Evolutionary conservation across 2,113 vertebrate species (phyloP).

Genomic region (Petroica traversi): DNA sequence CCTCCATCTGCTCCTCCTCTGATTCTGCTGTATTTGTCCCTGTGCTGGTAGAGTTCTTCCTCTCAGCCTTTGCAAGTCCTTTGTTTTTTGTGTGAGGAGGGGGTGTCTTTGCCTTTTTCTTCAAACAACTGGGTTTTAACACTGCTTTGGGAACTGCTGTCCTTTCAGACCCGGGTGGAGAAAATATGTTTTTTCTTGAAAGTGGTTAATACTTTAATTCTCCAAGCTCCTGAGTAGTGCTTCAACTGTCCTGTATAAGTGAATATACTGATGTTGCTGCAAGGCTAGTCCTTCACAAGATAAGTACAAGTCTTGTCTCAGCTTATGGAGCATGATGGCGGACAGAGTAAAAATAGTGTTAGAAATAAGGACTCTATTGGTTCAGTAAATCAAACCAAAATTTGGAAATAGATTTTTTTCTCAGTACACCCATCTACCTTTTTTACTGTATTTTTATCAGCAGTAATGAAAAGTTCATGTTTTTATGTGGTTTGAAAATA

Average conservation of each 20-base stretch:
- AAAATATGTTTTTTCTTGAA: neutral
- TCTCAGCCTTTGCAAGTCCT: neutral
- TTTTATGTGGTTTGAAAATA: neutral
- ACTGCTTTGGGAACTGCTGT: neutral
- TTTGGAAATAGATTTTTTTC: neutral
- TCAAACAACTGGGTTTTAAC: neutral
- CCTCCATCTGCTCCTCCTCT: neutral
- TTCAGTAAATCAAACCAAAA: neutral
- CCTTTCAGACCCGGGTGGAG: neutral
- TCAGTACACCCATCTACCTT: neutral
- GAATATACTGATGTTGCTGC: neutral
- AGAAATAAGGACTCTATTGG: neutral
- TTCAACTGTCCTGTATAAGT: neutral
- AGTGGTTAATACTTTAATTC: neutral
- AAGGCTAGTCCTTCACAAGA: neutral
- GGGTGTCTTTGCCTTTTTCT: neutral
- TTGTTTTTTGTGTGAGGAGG: rapidly evolving
- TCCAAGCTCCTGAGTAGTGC: neutral
- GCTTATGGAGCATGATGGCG: neutral
- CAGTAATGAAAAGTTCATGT: neutral
- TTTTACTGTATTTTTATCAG: neutral
- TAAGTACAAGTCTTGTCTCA: neutral
- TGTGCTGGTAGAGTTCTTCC: neutral
- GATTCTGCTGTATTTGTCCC: neutral
- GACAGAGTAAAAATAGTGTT: neutral